These are phyloP conservation scores for Meganola albula DNA, from an alignment of 2,888 invertebrate genomes.

Conservation along the genomic window DNA sequence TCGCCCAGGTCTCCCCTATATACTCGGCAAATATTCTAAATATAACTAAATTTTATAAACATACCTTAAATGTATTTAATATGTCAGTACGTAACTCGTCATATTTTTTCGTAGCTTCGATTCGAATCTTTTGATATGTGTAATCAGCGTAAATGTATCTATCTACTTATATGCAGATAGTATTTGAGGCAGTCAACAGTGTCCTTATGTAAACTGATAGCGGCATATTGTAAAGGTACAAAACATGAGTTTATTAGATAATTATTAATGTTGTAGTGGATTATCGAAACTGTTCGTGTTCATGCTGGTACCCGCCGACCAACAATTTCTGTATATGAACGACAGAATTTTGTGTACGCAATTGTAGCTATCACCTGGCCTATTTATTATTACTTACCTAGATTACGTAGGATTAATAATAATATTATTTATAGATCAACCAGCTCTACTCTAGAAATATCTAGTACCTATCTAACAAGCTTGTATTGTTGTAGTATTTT, in stretches of 20 bases:
- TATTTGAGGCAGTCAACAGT: constrained; percentile 51
- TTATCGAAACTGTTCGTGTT: constrained; percentile 53
- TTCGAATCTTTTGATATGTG: constrained; percentile 29
- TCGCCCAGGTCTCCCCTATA: no score
- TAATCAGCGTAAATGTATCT: constrained; percentile 40
- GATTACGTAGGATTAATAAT: no score
- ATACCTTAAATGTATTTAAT: no score
- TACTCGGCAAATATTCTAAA: no score
- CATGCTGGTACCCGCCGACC: no score
- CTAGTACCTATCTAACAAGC: not conserved
- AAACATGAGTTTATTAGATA: constrained; percentile 71
- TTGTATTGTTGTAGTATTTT: not conserved
- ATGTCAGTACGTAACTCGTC: no score
- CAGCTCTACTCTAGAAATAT: not conserved
- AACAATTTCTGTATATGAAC: no score
- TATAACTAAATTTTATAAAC: no score
- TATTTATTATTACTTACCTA: constrained; percentile 10
- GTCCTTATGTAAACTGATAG: constrained; percentile 65
- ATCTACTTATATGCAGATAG: constrained; percentile 55
- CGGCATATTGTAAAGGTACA: constrained; percentile 64
- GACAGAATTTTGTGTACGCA: constrained; percentile 32
- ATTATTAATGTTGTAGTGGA: constrained; percentile 65
- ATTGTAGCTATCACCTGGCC: constrained; percentile 18
- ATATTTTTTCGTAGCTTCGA: no score
- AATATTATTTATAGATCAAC: no score